A percentile compares a stretch with the other conserved stretches of the same genome.
Evolutionary conservation across 1,140 invertebrate genomes (phyloP).

Genomic region (Latrodectus geometricus): DNA sequence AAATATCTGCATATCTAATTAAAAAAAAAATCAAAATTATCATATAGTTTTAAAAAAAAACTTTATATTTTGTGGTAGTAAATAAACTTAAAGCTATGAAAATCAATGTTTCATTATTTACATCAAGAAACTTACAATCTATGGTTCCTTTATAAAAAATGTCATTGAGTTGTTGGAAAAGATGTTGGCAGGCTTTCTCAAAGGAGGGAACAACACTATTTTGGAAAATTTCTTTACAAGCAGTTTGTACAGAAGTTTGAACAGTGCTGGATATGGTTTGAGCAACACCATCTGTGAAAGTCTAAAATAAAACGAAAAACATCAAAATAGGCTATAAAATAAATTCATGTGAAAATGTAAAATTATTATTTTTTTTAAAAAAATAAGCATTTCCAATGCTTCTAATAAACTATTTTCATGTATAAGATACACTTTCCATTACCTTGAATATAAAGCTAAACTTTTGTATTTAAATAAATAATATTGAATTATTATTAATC

Average conservation of each 20-base stretch:
- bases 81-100: neutral
- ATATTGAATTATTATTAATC: too few relatives aligned
- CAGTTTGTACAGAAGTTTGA: conserved; percentile 76
- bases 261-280: conserved; percentile 76
- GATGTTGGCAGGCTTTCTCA: conserved; percentile 84
- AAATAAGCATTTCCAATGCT: too few relatives aligned
- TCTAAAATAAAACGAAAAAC: conserved; percentile 69
- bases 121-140: conserved; percentile 77
- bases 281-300: conserved; percentile 80
- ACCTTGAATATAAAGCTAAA: too few relatives aligned
- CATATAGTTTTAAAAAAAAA: neutral
- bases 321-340: too few relatives aligned
- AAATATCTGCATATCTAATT: conserved; percentile 31
- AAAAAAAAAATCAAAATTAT: neutral
- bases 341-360: too few relatives aligned
- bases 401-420: too few relatives aligned
- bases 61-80: neutral
- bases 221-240: conserved; percentile 81
- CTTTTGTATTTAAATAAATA: too few relatives aligned
- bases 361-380: too few relatives aligned
- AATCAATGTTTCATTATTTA: neutral
- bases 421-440: too few relatives aligned
- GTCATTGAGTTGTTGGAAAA: conserved; percentile 89
- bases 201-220: conserved; percentile 82
- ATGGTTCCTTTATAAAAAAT: conserved; percentile 85